These are phyloP conservation scores for Zaprionus davidi DNA, from an alignment of 1,140 invertebrate genomes.

Conservation along the genomic window DNA sequence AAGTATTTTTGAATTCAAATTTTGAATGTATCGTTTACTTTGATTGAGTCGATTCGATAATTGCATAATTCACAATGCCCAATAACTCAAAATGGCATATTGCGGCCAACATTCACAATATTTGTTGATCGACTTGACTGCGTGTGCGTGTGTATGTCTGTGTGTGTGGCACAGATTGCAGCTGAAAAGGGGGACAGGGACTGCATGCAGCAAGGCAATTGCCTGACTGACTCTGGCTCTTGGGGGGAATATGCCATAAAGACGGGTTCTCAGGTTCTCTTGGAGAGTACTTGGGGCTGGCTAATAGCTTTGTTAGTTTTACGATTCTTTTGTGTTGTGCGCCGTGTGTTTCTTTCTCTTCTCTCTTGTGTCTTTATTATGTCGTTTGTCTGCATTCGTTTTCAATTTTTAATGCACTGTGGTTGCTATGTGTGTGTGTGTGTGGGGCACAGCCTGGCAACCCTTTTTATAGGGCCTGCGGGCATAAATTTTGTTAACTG, in stretches of 20 bases:
- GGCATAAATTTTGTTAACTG: slow-evolving; percentile 53
- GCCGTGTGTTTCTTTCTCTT: slow-evolving; percentile 12
- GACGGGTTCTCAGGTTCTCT: slow-evolving; percentile 26
- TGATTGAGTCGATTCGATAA: slow-evolving; percentile 4
- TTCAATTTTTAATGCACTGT: slow-evolving; percentile 37
- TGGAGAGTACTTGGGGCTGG: slow-evolving; percentile 37
- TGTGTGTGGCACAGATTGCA: slow-evolving; percentile 37
- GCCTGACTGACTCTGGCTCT: background rate
- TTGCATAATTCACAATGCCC: slow-evolving; percentile 2
- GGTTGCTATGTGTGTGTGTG: background rate
- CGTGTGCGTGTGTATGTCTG: slow-evolving; percentile 17
- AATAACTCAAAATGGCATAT: slow-evolving; percentile 6
- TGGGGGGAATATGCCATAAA: slow-evolving; percentile 14
- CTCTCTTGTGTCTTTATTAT: slow-evolving; percentile 41
- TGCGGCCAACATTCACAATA: slow-evolving; percentile 17
- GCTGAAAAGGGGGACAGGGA: background rate
- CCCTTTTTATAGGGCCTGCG: slow-evolving; percentile 36
- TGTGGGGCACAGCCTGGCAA: slow-evolving; percentile 30
- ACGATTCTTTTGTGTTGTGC: slow-evolving; percentile 37
- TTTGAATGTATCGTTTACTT: slow-evolving; percentile 2
- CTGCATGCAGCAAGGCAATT: background rate
- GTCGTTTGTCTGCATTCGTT: slow-evolving; percentile 37
- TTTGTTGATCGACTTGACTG: slow-evolving; percentile 1
- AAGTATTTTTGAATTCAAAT: no score
- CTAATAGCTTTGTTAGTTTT: slow-evolving; percentile 73